Conservation (phyloP, 2,888 invertebrate species). For the Cancer borealis region DNA sequence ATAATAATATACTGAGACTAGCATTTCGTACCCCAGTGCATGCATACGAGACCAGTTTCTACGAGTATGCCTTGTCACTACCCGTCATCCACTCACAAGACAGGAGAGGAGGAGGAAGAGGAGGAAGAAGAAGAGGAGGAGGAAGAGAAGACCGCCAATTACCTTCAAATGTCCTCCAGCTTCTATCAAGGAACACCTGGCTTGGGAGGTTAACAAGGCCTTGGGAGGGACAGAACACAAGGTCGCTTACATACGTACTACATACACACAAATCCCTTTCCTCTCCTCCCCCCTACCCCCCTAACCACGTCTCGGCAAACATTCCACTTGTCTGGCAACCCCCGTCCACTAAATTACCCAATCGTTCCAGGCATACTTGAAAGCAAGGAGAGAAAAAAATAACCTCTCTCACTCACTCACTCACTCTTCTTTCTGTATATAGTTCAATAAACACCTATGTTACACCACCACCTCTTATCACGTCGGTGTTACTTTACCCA, state of each 20-base stretch:
- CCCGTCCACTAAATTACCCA: background rate
- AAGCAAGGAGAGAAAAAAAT: background rate
- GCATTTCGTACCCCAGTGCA: background rate
- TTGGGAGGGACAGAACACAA: background rate
- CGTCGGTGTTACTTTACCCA: background rate
- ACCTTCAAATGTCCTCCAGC: background rate
- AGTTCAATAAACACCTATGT: background rate
- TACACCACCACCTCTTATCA: background rate
- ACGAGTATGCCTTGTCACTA: background rate
- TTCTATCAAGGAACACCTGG: background rate
- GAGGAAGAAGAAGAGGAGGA: background rate
- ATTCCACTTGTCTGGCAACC: conserved; percentile 10
- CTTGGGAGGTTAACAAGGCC: conserved; percentile 3
- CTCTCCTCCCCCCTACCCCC: background rate
- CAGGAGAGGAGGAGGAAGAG: background rate
- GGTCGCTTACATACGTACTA: background rate
- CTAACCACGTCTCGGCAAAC: background rate
- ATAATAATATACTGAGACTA: background rate
- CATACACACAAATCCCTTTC: background rate
- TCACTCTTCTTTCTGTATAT: background rate
- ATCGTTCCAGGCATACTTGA: background rate
- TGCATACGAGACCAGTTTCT: background rate
- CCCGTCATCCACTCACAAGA: background rate
- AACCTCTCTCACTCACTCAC: background rate
- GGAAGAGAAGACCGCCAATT: background rate